Conservation (phyloP, 2,888 invertebrate species). For the Drosophila rellima region DNA sequence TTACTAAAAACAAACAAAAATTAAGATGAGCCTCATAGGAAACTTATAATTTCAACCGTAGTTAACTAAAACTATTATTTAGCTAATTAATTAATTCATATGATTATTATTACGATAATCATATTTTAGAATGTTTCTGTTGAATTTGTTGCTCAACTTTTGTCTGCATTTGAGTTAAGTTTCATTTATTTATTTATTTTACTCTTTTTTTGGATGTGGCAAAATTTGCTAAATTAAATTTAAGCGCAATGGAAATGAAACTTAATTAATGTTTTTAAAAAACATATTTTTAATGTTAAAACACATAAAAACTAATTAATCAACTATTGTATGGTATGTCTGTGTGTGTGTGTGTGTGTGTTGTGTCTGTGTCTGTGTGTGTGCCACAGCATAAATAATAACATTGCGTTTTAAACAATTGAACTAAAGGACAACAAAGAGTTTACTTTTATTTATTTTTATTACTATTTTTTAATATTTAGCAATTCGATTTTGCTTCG, state of each 20-base stretch:
- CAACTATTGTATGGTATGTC: conserved; percentile 18
- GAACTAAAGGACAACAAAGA: conserved; percentile 30
- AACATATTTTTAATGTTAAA: conserved; percentile 35
- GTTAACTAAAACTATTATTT: conserved; percentile 83
- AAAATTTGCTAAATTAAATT: conserved; percentile 64
- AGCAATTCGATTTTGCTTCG: conserved; percentile 13
- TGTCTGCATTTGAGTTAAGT: conserved; percentile 15
- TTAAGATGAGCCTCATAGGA: conserved; percentile 86
- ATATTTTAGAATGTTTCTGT: conserved; percentile 1
- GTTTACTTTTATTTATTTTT: conserved; percentile 7
- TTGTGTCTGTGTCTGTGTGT: conserved; percentile 29
- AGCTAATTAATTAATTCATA: conserved; percentile 53
- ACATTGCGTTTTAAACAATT: conserved; percentile 25
- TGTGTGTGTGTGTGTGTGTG: conserved; percentile 17
- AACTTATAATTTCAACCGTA: conserved; percentile 85
- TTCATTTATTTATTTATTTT: conserved; percentile 33
- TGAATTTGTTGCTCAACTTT: conserved; percentile 14
- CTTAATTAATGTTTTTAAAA: conserved; percentile 52
- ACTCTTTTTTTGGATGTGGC: conserved; percentile 44
- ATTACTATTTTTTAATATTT: conserved; percentile 5
- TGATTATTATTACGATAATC: conserved; percentile 17
- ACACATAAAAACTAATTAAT: conserved; percentile 37
- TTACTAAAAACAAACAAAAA: conserved; percentile 52
- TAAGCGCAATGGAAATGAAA: conserved; percentile 57
- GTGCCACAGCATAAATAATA: conserved; percentile 40